Percentiles rank a stretch among this genome's conserved stretches.
phyloP scores from a whole-genome alignment of 2,797 vertebrate species.

The Steatocranus sp. region DNA sequence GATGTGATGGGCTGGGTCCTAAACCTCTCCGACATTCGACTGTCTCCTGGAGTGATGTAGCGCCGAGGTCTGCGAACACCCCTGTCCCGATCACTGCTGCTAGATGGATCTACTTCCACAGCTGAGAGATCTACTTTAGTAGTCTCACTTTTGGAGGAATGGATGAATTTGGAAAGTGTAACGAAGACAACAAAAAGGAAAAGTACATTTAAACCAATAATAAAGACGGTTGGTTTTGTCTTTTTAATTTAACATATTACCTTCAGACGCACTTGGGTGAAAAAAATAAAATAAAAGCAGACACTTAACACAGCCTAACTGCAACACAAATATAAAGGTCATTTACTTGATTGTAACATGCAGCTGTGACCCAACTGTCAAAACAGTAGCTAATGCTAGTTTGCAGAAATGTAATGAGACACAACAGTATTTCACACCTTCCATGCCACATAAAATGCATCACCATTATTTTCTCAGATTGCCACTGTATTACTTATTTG shows the following conservation, averaged over 20 bases:
- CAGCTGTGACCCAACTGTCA: constrained; percentile 12
- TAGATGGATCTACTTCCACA: constrained; percentile 56
- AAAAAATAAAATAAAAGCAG: not conserved
- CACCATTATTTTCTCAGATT: not conserved
- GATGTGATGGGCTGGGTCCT: constrained; percentile 98
- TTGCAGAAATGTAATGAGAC: not conserved
- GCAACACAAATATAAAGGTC: not conserved
- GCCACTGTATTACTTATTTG: not conserved
- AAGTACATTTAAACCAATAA: not conserved
- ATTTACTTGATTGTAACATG: constrained; percentile 23
- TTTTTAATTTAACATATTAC: not conserved
- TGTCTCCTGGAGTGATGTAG: constrained; percentile 94
- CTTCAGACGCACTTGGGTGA: not conserved
- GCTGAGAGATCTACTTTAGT: constrained; percentile 59
- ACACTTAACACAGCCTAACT: not conserved
- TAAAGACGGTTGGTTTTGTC: not conserved
- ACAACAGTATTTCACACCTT: not conserved
- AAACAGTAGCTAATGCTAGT: not conserved
- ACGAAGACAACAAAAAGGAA: constrained; percentile 12
- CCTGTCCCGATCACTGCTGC: constrained; percentile 77
- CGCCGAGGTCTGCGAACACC: constrained; percentile 86
- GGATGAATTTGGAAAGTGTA: not conserved
- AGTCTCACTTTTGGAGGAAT: constrained; percentile 74
- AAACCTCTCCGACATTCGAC: constrained; percentile 94
- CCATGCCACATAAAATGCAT: constrained; percentile 12